Base-by-base conservation (phyloP, 1,140 invertebrate species). In the Papilio helenus region DNA sequence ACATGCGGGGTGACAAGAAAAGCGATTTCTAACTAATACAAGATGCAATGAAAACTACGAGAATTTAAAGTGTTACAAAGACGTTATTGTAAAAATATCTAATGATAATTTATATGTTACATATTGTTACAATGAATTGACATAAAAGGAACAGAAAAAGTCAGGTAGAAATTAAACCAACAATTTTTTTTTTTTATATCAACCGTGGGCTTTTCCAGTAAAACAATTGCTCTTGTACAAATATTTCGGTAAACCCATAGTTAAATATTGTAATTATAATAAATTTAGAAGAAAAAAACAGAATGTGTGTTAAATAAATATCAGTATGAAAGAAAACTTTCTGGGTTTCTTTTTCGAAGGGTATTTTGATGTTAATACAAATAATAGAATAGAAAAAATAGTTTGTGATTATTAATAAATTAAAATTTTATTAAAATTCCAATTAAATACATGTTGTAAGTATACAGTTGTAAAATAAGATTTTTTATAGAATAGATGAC, bases 1-100 rank as follows among this genome's bases (percentile, higher is more conserved):
- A 82, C 89, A 88, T 90, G 90, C 88, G 84, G 74, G 26, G 79
- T 80, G 85, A 91, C 90, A 89, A 84, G 79, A 83, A 89, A 91
- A 90, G 90, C 90, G 83, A 82, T 82, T 61, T 12, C 83, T 86
- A 83, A 85, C 80, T 81, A 83, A 88, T 82, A 83, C 86, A 86
- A 82, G 83, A 86, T 88, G 86, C 84, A 82, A 79, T 82, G 80
- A 49, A 44, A 23, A 77, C 76, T 77, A 77, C 55, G n/a, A 61
- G 76, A 61, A 49, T 23, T 44, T 14, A 44, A 65, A 29, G 61
- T 68, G 55, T 76, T 18, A 46, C 9, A 42, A 73, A 49, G 42
- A 26, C 4, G 49, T 42, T 73, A 12, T 72, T 39, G 7, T 39
- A 18, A 72, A 39, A 72, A 42, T 73, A 20, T 46, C 68, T 51